phyloP scores from a whole-genome alignment of 2,888 invertebrate genomes.

The Disparrhopalites patrizii region DNA sequence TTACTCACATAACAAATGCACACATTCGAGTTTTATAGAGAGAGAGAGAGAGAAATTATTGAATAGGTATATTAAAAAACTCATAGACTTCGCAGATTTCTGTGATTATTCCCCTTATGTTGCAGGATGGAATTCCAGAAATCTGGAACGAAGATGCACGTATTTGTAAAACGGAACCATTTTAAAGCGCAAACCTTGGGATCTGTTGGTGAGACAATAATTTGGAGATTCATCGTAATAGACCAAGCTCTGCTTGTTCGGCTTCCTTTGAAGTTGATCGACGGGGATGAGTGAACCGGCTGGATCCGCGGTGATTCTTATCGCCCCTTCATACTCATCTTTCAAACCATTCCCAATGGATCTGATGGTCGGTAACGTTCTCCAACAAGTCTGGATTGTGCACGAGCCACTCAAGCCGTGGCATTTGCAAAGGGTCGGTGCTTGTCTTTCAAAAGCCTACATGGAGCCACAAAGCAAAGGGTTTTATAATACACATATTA shows the following conservation, averaged over 20 bases:
- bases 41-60: too few species aligned
- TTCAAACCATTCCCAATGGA: slow-evolving; percentile 76
- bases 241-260: slow-evolving; percentile 74
- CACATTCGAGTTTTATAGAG: too few species aligned
- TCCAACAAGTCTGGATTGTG: slow-evolving; percentile 83
- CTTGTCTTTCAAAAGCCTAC: slow-evolving; percentile 59
- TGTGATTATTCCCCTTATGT: too few species aligned
- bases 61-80: neutral
- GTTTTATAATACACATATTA: too few species aligned
- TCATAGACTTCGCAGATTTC: too few species aligned
- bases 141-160: too few species aligned
- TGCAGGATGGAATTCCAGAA: too few species aligned
- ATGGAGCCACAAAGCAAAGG: too few species aligned
- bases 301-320: slow-evolving; percentile 83
- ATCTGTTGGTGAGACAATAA: slow-evolving; percentile 63
- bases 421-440: slow-evolving; percentile 76
- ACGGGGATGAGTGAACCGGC: slow-evolving; percentile 86
- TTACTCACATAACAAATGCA: too few species aligned
- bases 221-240: slow-evolving; percentile 90
- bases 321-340: slow-evolving; percentile 82
- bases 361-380: slow-evolving; percentile 80
- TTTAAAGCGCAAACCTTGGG: slow-evolving; percentile 31
- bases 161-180: neutral
- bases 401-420: slow-evolving; percentile 90
- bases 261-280: slow-evolving; percentile 71